A percentile compares a stretch with the other conserved stretches of the same genome.
These are phyloP conservation scores for Cricetomys ansorgei DNA, from an alignment of 2,113 vertebrate genomes.

Conservation along the genomic window DNA sequence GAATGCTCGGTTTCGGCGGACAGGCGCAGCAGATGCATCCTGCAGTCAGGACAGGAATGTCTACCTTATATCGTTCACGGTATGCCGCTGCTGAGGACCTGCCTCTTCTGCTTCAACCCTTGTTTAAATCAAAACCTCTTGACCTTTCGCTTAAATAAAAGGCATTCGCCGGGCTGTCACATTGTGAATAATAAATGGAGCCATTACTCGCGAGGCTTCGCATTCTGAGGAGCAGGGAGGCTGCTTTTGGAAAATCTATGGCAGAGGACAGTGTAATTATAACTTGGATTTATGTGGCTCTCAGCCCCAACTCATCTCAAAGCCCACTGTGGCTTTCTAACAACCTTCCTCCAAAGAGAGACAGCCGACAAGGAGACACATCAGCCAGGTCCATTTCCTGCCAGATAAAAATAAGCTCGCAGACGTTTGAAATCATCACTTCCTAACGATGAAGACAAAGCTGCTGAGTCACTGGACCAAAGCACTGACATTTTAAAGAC, in stretches of 20 bases:
- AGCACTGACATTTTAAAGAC: background rate
- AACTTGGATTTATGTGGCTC: background rate
- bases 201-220: background rate
- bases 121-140: background rate
- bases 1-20: accelerated
- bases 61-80: background rate
- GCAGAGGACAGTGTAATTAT: background rate
- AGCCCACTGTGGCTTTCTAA: slow-evolving; percentile 16
- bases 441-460: slow-evolving; percentile 29
- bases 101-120: background rate
- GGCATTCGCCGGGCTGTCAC: background rate
- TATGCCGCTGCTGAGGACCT: background rate
- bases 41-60: background rate
- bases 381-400: background rate
- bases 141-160: slow-evolving; percentile 28
- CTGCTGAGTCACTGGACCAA: background rate
- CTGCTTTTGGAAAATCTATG: slow-evolving; percentile 23
- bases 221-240: background rate
- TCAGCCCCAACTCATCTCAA: slow-evolving; percentile 25
- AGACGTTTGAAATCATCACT: slow-evolving; percentile 1
- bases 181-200: background rate
- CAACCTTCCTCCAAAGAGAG: background rate
- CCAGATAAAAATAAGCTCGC: slow-evolving; percentile 36
- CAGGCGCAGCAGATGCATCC: accelerated
- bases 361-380: background rate